Conservation (phyloP, 2,797 vertebrate genomes). For the Gila robusta region DNA sequence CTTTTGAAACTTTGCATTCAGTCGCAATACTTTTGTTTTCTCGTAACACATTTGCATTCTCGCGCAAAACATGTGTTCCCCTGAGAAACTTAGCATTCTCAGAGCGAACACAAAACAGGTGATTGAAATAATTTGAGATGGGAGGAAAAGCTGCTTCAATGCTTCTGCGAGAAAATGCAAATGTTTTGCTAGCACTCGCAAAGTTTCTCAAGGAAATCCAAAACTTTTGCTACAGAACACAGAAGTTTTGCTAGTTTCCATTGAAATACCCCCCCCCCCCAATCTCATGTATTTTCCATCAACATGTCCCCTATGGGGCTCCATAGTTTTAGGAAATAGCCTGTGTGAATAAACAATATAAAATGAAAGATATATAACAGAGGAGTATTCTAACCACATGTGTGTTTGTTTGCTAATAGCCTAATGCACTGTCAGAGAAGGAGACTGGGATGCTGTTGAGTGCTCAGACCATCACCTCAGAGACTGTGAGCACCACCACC, state of each 20-base stretch:
- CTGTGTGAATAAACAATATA: neutral
- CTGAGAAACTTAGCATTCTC: neutral
- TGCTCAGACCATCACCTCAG: conserved; percentile 97
- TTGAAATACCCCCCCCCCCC: neutral
- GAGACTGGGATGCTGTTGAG: conserved; percentile 92
- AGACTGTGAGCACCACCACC: conserved; percentile 96
- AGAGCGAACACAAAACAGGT: neutral
- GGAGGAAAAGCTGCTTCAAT: neutral
- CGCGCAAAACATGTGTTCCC: neutral
- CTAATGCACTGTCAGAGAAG: conserved; percentile 84
- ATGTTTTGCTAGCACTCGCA: neutral
- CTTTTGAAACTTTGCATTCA: too few species aligned
- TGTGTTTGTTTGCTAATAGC: conserved; percentile 73
- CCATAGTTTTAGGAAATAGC: neutral
- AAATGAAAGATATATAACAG: neutral
- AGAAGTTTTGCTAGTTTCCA: neutral
- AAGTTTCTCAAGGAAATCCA: neutral
- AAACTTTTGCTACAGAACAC: neutral
- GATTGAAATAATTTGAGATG: neutral
- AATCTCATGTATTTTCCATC: neutral
- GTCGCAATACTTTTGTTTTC: neutral
- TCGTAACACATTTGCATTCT: neutral
- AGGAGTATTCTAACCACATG: neutral
- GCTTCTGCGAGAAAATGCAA: neutral
- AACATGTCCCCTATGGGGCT: neutral